These are phyloP conservation scores for Crotophaga sulcirostris DNA, from an alignment of 2,113 vertebrate species.

Conservation along the genomic window DNA sequence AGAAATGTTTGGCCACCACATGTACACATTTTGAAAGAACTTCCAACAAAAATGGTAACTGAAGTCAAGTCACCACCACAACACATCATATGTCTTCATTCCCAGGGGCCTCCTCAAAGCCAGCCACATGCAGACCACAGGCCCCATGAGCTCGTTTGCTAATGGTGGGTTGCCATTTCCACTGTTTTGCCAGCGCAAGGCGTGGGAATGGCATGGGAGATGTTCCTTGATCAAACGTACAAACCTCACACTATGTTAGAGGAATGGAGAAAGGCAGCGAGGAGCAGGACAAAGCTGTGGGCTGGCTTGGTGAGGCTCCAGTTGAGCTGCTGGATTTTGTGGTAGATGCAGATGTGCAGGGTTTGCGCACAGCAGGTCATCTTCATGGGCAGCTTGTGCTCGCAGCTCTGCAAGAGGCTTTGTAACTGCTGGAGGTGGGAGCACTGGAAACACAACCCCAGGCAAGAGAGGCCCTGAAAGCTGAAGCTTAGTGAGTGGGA, in stretches of 20 bases:
- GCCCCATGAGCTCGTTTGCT: background rate
- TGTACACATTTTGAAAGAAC: background rate
- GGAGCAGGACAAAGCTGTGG: rapidly evolving
- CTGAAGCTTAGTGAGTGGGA: background rate
- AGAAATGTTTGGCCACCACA: background rate
- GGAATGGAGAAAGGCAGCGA: rapidly evolving
- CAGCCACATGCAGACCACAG: background rate
- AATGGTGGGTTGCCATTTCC: background rate
- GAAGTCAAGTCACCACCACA: background rate
- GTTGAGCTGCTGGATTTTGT: background rate
- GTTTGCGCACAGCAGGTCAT: rapidly evolving
- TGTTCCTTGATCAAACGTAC: rapidly evolving
- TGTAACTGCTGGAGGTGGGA: background rate
- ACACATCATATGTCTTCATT: background rate
- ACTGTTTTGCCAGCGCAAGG: background rate
- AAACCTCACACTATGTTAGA: rapidly evolving
- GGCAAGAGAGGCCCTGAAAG: background rate
- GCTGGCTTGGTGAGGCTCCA: too few species aligned
- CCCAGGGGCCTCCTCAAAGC: background rate
- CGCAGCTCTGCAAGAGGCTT: background rate
- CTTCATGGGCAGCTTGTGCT: rapidly evolving
- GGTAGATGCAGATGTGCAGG: rapidly evolving
- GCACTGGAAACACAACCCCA: rapidly evolving
- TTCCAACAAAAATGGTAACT: background rate
- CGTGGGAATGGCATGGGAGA: rapidly evolving